Base-by-base conservation (phyloP, 2,888 invertebrate species). In the Ophion ellenae region DNA sequence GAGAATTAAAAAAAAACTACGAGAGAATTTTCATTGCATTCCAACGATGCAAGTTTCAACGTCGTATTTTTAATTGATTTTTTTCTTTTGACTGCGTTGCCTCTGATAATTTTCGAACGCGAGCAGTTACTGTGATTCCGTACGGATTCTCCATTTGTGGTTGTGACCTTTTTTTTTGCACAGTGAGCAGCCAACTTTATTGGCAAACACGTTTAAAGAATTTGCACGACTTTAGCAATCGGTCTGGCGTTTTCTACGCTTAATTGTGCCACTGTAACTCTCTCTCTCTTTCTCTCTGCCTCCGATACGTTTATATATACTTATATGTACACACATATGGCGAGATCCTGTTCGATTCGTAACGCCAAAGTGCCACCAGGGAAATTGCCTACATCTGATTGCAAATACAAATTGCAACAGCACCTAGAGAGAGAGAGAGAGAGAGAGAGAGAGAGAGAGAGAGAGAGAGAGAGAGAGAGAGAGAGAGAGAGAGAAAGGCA, bases 201-300 rank as follows among this genome's bases (percentile, higher is more conserved):
- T 80, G 64, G 66, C 80, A 80, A 64, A 59, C 57, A 59, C 57
- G 71, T 59, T 53, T 24, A 45, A 64, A 80, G 45, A 73, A 57
- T 73, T 80, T 73, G 80, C 73, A 67, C 73, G 66, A 57, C 64
- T 80, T 71, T 57, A 64, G 73, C 80, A 74, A 80, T 80, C 80
- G 80, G 32, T 67, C 73, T 66, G 40, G 64, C 57, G 73, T 73
- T 73, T 71, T 80, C 80, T 36, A 45, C 53, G 80, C 59, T 28
- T 66, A 32, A 40, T 36, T 67, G 36, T 53, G 53, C 53, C 24
- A 28, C 64, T 28, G 57, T 32, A 32, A 14, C 14, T 6, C 71
- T 9, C 57, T 2, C n/a, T 11, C 17, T 47, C 24, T 28, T 17
- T 17, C 4, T 5, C 17, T 53, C 40, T 40, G 40, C 40, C 40